Percentiles rank a stretch among this genome's conserved stretches.
Conservation (phyloP, 2,888 invertebrate species). For the Gortyna flavago region DNA sequence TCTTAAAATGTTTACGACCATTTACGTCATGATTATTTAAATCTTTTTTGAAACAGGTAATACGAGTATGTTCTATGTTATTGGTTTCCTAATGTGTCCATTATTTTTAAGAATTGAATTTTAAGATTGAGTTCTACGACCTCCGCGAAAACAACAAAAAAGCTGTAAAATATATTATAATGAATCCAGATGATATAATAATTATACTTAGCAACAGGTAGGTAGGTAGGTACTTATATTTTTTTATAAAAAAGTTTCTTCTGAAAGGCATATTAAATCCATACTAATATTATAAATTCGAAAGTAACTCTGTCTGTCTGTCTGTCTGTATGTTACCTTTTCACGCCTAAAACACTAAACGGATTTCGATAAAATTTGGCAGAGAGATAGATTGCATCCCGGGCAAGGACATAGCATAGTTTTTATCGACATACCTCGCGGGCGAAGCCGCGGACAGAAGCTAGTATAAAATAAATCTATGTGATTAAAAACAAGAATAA, state of each 20-base stretch:
- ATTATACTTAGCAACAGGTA: neutral
- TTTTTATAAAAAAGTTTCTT: slow-evolving; percentile 5
- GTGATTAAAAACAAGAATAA: neutral
- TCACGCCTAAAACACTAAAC: too few relatives aligned
- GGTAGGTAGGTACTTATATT: too few relatives aligned
- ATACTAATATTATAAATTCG: too few relatives aligned
- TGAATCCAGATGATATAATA: neutral
- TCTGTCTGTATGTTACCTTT: too few relatives aligned
- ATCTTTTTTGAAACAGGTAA: neutral
- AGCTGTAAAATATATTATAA: neutral
- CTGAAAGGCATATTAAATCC: neutral
- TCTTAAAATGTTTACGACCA: neutral
- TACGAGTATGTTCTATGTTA: neutral
- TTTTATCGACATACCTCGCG: too few relatives aligned
- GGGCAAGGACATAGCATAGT: too few relatives aligned
- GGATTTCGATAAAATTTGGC: too few relatives aligned
- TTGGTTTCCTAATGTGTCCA: neutral
- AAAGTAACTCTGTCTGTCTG: too few relatives aligned
- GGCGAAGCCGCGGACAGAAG: too few relatives aligned
- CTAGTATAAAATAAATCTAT: neutral
- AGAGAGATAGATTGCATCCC: too few relatives aligned
- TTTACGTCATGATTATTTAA: neutral
- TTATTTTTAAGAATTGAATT: neutral
- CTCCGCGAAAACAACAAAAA: neutral
- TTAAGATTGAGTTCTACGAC: neutral